A percentile compares a stretch with the other conserved stretches of the same genome.
Evolutionary conservation across 2,113 vertebrate genomes (phyloP).

Genomic region (Apteryx mantelli): DNA sequence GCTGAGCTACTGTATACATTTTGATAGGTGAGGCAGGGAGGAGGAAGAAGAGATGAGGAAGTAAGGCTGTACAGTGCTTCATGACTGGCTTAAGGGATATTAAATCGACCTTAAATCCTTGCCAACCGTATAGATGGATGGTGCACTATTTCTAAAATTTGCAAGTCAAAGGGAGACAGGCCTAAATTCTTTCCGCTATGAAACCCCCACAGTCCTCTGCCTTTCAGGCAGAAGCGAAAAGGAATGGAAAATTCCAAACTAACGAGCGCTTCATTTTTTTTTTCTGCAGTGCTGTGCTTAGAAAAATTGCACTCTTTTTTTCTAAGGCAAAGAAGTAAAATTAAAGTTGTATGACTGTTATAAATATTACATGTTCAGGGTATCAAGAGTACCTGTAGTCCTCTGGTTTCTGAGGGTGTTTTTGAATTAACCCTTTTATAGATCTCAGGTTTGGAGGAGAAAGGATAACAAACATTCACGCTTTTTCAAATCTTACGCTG

Average conservation of each 20-base stretch:
- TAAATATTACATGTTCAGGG: constrained; percentile 84
- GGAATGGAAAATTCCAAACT: constrained; percentile 79
- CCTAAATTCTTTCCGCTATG: constrained; percentile 48
- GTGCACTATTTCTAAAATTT: constrained; percentile 44
- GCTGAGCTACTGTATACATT: not conserved
- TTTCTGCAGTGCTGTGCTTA: constrained; percentile 67
- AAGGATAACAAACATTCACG: not conserved
- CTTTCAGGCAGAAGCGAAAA: constrained; percentile 61
- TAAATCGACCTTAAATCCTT: constrained; percentile 43
- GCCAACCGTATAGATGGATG: constrained; percentile 9
- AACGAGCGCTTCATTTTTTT: constrained; percentile 59
- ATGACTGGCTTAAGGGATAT: constrained; percentile 14
- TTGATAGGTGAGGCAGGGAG: not conserved
- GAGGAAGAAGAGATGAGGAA: not conserved
- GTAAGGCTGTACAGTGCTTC: not conserved
- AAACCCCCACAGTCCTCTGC: constrained; percentile 40
- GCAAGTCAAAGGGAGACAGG: constrained; percentile 40
- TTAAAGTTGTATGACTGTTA: constrained; percentile 83
- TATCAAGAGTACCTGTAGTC: constrained; percentile 68
- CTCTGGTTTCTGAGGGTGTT: constrained; percentile 58
- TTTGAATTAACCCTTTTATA: constrained; percentile 72
- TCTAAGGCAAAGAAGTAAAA: constrained; percentile 76
- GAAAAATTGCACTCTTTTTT: constrained; percentile 68
- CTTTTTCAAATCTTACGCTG: not conserved
- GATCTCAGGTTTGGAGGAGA: not conserved